These are phyloP conservation scores for Cyclina sinensis DNA, from an alignment of 1,140 invertebrate species.

Conservation along the genomic window DNA sequence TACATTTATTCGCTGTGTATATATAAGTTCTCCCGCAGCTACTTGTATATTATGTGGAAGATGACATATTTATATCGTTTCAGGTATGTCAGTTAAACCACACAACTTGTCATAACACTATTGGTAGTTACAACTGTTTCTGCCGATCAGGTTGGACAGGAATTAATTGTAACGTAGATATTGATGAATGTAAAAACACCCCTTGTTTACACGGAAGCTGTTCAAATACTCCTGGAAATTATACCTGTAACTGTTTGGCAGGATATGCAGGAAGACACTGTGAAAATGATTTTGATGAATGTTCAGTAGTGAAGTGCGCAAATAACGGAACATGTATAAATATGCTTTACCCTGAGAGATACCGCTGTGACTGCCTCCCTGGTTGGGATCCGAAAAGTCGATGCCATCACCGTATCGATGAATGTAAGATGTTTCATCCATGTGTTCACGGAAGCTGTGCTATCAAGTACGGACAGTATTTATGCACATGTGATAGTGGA, in stretches of 20 bases:
- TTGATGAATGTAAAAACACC: conserved; percentile 59
- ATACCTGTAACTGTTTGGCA: background rate
- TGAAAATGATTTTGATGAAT: conserved; percentile 26
- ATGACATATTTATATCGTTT: background rate
- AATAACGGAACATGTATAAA: conserved; percentile 33
- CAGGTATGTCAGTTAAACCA: background rate
- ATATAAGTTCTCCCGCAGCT: too few species aligned
- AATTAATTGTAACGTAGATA: conserved; percentile 45
- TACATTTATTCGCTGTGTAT: too few species aligned
- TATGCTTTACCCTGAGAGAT: background rate
- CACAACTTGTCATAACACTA: conserved; percentile 19
- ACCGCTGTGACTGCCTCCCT: background rate
- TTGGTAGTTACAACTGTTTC: conserved; percentile 41
- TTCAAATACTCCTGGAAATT: background rate
- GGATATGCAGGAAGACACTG: background rate
- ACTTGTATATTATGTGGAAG: too few species aligned
- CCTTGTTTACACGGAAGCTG: conserved; percentile 6
- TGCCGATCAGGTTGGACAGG: conserved; percentile 62
- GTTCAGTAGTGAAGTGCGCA: background rate
- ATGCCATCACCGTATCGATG: conserved; percentile 1
- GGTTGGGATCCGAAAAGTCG: conserved; percentile 19
- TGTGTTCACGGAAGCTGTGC: conserved; percentile 62
- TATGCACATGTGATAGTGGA: conserved; percentile 50
- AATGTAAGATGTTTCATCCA: conserved; percentile 16
- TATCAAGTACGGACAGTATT: conserved; percentile 55